Conservation (phyloP, 1,140 invertebrate genomes). For the Melipona quadrifasciata region DNA sequence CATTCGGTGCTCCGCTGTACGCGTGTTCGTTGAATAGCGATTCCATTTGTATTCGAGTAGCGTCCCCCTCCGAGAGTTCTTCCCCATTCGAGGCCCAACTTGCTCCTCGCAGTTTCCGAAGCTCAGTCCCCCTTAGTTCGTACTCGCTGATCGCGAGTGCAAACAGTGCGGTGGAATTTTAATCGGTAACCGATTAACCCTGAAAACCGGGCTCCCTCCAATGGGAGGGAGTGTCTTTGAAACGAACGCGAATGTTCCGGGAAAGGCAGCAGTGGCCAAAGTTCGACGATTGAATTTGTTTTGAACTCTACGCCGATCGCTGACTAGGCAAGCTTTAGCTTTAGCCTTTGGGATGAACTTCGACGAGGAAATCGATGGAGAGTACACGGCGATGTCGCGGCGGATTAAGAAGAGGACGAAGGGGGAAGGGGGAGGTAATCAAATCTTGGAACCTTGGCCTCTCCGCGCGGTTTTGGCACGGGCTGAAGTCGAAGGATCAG, state of each 20-base stretch:
- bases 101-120: conserved; percentile 63
- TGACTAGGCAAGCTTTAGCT: too few species aligned
- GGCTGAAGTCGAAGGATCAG: not conserved
- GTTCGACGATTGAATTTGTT: not conserved
- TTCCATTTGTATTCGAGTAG: conserved; percentile 73
- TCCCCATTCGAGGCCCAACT: conserved; percentile 46
- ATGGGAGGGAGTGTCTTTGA: too few species aligned
- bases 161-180: too few species aligned
- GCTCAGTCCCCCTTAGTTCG: not conserved
- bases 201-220: too few species aligned
- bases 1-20: conserved; percentile 43
- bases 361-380: not conserved
- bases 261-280: too few species aligned
- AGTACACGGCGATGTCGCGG: not conserved
- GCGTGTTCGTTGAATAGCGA: conserved; percentile 62
- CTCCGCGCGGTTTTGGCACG: not conserved
- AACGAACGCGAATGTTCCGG: too few species aligned
- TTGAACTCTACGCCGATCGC: not conserved
- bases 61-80: conserved; percentile 46
- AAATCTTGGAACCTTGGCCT: not conserved
- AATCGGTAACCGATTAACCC: too few species aligned
- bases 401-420: not conserved
- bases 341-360: not conserved
- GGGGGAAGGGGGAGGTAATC: not conserved
- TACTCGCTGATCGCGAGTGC: too few species aligned